These are phyloP conservation scores for Ophiodon elongatus DNA, from an alignment of 2,113 vertebrate genomes.

Conservation along the genomic window DNA sequence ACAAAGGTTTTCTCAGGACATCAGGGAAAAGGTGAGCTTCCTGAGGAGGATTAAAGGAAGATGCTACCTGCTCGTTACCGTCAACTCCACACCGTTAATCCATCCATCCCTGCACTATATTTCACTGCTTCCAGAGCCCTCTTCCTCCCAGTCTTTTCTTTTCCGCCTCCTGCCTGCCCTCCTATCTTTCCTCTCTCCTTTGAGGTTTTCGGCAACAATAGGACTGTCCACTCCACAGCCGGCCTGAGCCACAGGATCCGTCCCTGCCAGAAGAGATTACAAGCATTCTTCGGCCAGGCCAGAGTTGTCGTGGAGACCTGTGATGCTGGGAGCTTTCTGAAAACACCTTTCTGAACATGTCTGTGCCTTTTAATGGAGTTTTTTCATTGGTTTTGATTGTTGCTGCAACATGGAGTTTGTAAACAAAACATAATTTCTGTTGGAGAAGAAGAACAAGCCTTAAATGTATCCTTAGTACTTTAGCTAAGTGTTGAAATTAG, in stretches of 20 bases:
- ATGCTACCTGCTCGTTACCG: constrained; percentile 41
- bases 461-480: not conserved
- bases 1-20: not conserved
- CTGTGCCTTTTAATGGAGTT: constrained; percentile 19
- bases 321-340: constrained; percentile 33
- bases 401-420: not conserved
- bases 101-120: constrained; percentile 54
- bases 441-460: not conserved
- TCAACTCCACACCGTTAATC: constrained; percentile 49
- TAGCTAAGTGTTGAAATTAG: not conserved
- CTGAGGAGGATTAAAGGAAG: constrained; percentile 38
- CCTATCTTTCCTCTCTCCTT: constrained; percentile 64
- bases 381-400: not conserved
- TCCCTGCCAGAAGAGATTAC: constrained; percentile 74
- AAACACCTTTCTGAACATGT: not conserved
- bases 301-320: constrained; percentile 64
- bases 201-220: constrained; percentile 75
- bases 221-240: constrained; percentile 69
- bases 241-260: constrained; percentile 64
- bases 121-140: constrained; percentile 43
- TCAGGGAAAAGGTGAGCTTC: constrained; percentile 23
- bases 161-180: constrained; percentile 54
- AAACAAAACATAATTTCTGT: not conserved
- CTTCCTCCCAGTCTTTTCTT: constrained; percentile 45
- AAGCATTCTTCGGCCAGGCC: constrained; percentile 64